phyloP scores from a whole-genome alignment of 1,140 invertebrate species.

The Ephestia elutella region DNA sequence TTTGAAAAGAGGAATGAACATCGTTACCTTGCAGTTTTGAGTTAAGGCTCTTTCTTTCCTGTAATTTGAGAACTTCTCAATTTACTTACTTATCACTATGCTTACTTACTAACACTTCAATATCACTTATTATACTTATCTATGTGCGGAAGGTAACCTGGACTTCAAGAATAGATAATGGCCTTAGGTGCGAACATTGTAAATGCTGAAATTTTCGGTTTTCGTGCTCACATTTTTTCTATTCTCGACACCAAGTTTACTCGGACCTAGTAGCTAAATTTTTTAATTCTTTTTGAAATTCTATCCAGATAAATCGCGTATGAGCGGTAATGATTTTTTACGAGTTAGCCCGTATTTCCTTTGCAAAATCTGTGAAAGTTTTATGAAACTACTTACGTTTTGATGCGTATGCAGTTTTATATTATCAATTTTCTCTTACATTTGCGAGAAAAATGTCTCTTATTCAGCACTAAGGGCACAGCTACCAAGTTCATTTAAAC shows the following conservation, averaged over 20 bases:
- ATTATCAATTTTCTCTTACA: too few relatives aligned
- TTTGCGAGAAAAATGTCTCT: too few relatives aligned
- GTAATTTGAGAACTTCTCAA: not conserved
- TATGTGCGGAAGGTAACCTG: slow-evolving; percentile 48
- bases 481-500: not conserved
- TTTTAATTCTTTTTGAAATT: not conserved
- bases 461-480: not conserved
- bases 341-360: too few relatives aligned
- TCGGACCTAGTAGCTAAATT: not conserved
- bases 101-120: slow-evolving; percentile 65
- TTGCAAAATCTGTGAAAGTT: too few relatives aligned
- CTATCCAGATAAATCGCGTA: too few relatives aligned
- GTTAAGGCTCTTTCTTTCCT: not conserved
- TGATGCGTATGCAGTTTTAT: too few relatives aligned
- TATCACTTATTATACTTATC: slow-evolving; percentile 30
- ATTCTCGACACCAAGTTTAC: not conserved
- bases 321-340: too few relatives aligned
- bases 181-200: slow-evolving; percentile 62
- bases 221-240: slow-evolving; percentile 46
- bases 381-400: too few relatives aligned
- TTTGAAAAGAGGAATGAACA: not conserved
- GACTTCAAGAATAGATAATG: slow-evolving; percentile 74
- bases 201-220: slow-evolving; percentile 51
- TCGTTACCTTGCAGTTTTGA: not conserved
- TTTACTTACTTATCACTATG: slow-evolving; percentile 24